These are phyloP conservation scores for Notarius lentiginosus DNA, from an alignment of 2,113 vertebrate genomes.

Conservation along the genomic window DNA sequence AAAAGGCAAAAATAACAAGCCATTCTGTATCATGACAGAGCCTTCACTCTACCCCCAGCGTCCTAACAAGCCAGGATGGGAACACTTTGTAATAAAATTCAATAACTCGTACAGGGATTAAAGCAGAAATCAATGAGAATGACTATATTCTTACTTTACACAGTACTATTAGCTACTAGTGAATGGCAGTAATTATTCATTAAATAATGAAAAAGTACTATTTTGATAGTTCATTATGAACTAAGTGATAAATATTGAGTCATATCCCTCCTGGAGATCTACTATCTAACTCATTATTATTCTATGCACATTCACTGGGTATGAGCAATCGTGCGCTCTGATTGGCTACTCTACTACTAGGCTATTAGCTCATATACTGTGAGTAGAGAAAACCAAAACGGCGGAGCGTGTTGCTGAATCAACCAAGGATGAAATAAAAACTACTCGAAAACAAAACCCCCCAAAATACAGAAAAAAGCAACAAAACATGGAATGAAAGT, in stretches of 20 bases:
- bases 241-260: neutral
- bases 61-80: neutral
- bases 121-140: neutral
- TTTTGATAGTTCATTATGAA: neutral
- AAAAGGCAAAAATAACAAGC: slow-evolving; percentile 14
- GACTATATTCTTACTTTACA: neutral
- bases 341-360: too few relatives aligned
- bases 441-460: too few relatives aligned
- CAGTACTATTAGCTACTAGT: neutral
- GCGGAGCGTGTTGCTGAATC: too few relatives aligned
- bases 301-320: too few relatives aligned
- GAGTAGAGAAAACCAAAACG: too few relatives aligned
- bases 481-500: too few relatives aligned
- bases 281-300: too few relatives aligned
- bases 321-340: too few relatives aligned
- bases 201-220: neutral
- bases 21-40: neutral
- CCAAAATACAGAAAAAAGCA: too few relatives aligned
- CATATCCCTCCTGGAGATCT: neutral
- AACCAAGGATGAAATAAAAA: too few relatives aligned
- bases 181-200: neutral
- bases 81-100: neutral
- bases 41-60: neutral
- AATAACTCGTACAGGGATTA: neutral
- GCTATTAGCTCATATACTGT: too few relatives aligned